Base-by-base conservation (phyloP, 1,140 invertebrate genomes). In the Muscidifurax raptorellus region DNA sequence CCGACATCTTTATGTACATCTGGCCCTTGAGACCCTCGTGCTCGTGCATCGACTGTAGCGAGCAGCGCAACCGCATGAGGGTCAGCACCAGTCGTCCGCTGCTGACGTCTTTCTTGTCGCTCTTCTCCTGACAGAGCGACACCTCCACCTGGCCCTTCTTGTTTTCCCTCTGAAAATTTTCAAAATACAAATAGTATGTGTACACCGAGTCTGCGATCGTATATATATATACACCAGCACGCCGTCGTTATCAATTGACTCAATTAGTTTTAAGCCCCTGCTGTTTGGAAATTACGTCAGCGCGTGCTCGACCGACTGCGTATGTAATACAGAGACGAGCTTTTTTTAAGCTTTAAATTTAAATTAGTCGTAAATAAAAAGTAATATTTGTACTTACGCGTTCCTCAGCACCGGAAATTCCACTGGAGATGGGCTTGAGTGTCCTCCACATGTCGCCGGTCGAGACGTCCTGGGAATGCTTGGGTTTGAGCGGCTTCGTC, bases 361-460 rank as follows among this genome's bases (percentile, higher is more conserved):
- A 36, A 6, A 7, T 36, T 7, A 36, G 32, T 36, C 32, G 32
- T 7, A 4, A 7, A 36, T 36, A 36, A 36, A 36, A 0, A 36
- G 32, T 36, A 36, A 36, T 36, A 36, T 36, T 36, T 36, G 0
- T 36, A 93, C 92, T 91, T 93, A 96, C 95, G 86, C 93, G 91
- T 12, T 94, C 93, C 81, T 95, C 94, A n/a, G 94, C 89, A 64
- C 94, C 93, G 25, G 93, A 91, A 81, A 95, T 92, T 27, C 95
- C 95, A 87, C 95, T 95, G 4, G 94, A 94, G 66, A 96, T 96
- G 67, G 95, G 95, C 92, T 95, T 95, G 67, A 96, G 93, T 25
- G 94, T 95, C 88, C 95, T 94, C 96, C 96, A 97, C 87, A 96
- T 94, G 89, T 97, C 96, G 13, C 96, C 96, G n/a, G 96, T 96